Conservation (phyloP, 1,140 invertebrate species). For the Drosophila guanche region DNA sequence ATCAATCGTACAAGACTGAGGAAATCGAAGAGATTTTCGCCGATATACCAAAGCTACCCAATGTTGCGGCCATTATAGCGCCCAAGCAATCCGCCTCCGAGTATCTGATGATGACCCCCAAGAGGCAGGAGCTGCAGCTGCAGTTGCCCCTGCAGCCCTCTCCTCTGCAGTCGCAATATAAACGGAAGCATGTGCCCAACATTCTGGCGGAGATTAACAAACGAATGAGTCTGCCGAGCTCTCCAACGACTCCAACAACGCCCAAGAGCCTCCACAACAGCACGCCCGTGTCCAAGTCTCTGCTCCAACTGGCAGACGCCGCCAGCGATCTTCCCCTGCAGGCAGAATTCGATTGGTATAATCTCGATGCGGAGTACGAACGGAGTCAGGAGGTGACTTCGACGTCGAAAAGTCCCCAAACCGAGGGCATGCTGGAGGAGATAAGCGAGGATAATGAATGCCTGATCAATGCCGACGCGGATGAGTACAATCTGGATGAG, state of each 20-base stretch:
- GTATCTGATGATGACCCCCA: constrained; percentile 65
- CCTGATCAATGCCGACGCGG: constrained; percentile 44
- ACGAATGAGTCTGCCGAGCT: constrained; percentile 61
- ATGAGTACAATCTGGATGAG: constrained; percentile 81
- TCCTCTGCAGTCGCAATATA: constrained; percentile 45
- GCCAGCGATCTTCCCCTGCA: constrained; percentile 63
- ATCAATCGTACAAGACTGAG: constrained; percentile 72
- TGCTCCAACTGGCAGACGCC: constrained; percentile 31
- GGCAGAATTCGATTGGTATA: constrained; percentile 83
- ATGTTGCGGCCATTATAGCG: constrained; percentile 85
- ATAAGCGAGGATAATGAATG: constrained; percentile 61
- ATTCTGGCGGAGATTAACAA: constrained; percentile 78
- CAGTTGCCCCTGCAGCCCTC: constrained; percentile 19
- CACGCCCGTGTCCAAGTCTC: constrained; percentile 34
- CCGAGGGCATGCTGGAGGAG: constrained; percentile 57
- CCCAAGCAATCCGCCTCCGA: constrained; percentile 70
- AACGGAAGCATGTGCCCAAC: constrained; percentile 74
- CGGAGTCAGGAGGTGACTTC: constrained; percentile 19
- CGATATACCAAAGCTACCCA: constrained; percentile 85
- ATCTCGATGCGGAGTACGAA: constrained; percentile 82
- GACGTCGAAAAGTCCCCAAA: constrained; percentile 17
- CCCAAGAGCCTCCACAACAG: constrained; percentile 35
- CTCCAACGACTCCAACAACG: constrained; percentile 56
- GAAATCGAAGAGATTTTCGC: constrained; percentile 83
- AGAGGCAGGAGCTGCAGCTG: constrained; percentile 31